phyloP scores from a whole-genome alignment of 2,113 vertebrate genomes.

The Xiphophorus hellerii region DNA sequence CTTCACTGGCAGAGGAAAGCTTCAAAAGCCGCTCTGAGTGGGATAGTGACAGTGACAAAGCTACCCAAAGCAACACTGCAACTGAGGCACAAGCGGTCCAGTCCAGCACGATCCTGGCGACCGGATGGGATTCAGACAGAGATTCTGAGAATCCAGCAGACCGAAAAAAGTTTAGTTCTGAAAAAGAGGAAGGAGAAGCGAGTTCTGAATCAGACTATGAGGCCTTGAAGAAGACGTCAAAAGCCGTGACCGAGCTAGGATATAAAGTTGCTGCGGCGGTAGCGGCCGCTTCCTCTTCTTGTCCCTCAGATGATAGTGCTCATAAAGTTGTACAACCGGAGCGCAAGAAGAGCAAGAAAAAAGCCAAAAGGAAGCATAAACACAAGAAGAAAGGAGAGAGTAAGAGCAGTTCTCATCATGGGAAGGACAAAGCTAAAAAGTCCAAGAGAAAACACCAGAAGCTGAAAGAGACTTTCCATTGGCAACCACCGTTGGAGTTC shows the following conservation, averaged over 20 bases:
- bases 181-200: constrained; percentile 96
- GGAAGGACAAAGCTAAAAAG: constrained; percentile 85
- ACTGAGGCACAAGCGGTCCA: constrained; percentile 61
- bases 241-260: constrained; percentile 11
- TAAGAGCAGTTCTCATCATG: constrained; percentile 79
- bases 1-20: constrained; percentile 54
- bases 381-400: constrained; percentile 79
- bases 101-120: constrained; percentile 74
- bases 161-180: constrained; percentile 73
- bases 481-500: constrained; percentile 96
- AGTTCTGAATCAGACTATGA: constrained; percentile 86
- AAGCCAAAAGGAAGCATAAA: constrained; percentile 82
- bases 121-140: constrained; percentile 89
- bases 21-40: constrained; percentile 70
- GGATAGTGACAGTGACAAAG: constrained; percentile 77
- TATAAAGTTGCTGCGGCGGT: not conserved
- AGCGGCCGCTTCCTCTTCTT: constrained; percentile 35
- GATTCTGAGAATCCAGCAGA: constrained; percentile 80
- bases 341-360: constrained; percentile 83
- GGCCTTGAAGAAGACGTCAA: constrained; percentile 45
- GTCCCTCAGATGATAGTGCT: constrained; percentile 63
- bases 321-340: constrained; percentile 49
- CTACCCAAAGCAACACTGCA: constrained; percentile 65
- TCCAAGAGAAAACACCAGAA: constrained; percentile 91
- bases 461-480: constrained; percentile 90